phyloP scores from a whole-genome alignment of 53 echinoderm and acorn worm species.

The Paracentrotus lividus region DNA sequence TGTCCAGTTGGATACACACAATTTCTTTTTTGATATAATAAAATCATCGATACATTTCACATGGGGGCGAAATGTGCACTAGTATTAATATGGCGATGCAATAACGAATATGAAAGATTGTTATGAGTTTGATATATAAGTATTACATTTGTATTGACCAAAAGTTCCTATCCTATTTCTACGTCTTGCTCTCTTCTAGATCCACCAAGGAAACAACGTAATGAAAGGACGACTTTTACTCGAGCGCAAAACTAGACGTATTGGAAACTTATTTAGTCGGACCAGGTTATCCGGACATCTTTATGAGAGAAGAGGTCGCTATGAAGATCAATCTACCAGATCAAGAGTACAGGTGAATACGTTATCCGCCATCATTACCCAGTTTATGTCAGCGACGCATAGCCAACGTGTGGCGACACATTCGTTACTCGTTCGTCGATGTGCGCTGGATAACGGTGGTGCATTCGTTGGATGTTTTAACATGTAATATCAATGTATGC shows the following conservation, averaged over 20 bases:
- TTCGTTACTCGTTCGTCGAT: no score
- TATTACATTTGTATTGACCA: background rate
- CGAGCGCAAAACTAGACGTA: slow-evolving; percentile 96
- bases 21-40: no score
- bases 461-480: no score
- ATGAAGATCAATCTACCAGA: slow-evolving; percentile 96
- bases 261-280: slow-evolving; percentile 92
- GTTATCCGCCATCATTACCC: background rate
- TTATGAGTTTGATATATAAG: no score
- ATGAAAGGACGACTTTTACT: slow-evolving; percentile 96
- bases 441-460: no score
- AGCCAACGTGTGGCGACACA: no score
- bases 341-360: slow-evolving; percentile 98
- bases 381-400: no score
- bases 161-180: background rate
- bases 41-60: no score
- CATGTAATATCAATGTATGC: no score
- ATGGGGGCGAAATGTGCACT: no score
- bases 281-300: slow-evolving; percentile 99
- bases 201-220: slow-evolving; percentile 94
- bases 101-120: background rate
- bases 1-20: no score
- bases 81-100: background rate
- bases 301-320: slow-evolving; percentile 99
- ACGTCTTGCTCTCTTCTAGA: slow-evolving; percentile 74